Evolutionary conservation across 2,888 invertebrate species (phyloP).

Genomic region (Nomada flava): DNA sequence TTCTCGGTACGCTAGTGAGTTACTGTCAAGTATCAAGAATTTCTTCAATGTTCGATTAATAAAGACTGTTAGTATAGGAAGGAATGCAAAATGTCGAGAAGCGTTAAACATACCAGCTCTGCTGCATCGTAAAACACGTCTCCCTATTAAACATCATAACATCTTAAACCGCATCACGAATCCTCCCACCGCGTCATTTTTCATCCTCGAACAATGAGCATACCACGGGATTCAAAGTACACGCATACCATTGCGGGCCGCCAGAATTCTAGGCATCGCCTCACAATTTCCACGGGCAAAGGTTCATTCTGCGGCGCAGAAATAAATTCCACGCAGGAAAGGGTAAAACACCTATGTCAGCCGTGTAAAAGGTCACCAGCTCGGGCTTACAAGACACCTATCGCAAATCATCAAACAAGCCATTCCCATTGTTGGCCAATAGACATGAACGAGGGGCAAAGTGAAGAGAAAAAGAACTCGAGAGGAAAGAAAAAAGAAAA

Average conservation of each 20-base stretch:
- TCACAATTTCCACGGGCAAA: constrained; percentile 15
- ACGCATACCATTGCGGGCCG: background rate
- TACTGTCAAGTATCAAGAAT: no score
- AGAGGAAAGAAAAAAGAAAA: background rate
- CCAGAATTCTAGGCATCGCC: constrained; percentile 18
- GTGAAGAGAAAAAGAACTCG: background rate
- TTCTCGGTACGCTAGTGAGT: no score
- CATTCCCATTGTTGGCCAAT: constrained; percentile 44
- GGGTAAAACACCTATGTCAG: constrained; percentile 12
- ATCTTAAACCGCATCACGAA: background rate
- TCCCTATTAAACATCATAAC: background rate
- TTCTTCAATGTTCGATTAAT: no score
- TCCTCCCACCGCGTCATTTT: background rate
- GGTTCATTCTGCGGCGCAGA: constrained; percentile 17
- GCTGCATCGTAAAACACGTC: no score
- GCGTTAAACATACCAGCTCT: no score
- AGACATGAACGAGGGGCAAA: background rate
- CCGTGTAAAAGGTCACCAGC: constrained; percentile 37
- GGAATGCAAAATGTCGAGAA: no score
- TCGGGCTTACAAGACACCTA: constrained; percentile 7
- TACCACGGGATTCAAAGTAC: constrained; percentile 15
- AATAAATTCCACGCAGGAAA: constrained; percentile 13
- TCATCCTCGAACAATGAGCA: constrained; percentile 24
- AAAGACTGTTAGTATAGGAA: no score
- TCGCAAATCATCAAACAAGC: constrained; percentile 39